Percentiles rank a stretch among this genome's conserved stretches.
Evolutionary conservation across 2,797 vertebrate genomes (phyloP).

Genomic region (Darevskia mixta): DNA sequence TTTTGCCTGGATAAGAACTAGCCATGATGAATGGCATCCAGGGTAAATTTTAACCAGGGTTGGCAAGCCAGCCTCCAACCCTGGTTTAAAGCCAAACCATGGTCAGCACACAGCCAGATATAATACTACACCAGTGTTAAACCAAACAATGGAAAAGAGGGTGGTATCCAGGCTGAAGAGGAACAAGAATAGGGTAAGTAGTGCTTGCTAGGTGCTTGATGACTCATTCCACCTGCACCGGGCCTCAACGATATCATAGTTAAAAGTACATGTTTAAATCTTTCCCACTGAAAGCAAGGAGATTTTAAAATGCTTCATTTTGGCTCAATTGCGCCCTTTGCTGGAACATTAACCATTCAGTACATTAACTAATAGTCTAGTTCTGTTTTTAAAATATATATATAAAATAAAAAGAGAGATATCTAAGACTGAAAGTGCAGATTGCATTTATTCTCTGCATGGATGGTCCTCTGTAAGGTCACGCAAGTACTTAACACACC

Average conservation of each 20-base stretch:
- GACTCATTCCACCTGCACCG: background rate
- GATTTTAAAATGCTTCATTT: background rate
- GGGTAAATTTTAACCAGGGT: background rate
- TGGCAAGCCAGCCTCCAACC: background rate
- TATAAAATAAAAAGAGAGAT: constrained; percentile 37
- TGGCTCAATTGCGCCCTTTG: background rate
- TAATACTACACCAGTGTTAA: background rate
- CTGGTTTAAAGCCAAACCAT: background rate
- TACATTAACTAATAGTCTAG: constrained; percentile 31
- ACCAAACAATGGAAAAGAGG: background rate
- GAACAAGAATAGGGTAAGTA: background rate
- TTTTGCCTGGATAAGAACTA: background rate
- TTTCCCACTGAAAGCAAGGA: background rate
- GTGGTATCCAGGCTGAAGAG: background rate
- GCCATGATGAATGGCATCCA: background rate
- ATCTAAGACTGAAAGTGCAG: constrained; percentile 65
- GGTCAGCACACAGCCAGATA: background rate
- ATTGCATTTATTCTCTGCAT: constrained; percentile 62
- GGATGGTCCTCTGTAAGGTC: constrained; percentile 66
- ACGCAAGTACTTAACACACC: constrained; percentile 54
- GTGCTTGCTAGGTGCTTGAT: background rate
- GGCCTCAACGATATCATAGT: background rate
- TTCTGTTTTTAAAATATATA: background rate
- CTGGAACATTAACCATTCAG: constrained; percentile 54
- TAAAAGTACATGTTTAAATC: background rate